These are phyloP conservation scores for Ectemnius continuus DNA, from an alignment of 2,888 invertebrate genomes.

Conservation along the genomic window DNA sequence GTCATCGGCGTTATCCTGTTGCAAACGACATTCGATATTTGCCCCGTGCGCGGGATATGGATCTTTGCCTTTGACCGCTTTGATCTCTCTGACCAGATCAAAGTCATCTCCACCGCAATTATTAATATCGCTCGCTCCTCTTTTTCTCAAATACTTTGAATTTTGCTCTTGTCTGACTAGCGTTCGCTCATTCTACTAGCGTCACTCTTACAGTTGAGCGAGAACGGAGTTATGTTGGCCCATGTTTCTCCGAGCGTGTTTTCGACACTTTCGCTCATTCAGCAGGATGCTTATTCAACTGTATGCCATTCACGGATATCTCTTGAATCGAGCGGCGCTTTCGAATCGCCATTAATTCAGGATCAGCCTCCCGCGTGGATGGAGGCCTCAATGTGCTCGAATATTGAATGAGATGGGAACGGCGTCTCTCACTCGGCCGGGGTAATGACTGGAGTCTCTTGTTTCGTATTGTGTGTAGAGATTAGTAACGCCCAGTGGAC, in stretches of 20 bases:
- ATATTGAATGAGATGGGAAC: conserved; percentile 1
- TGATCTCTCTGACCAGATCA: neutral
- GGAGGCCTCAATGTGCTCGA: neutral
- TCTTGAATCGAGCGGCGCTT: conserved; percentile 2
- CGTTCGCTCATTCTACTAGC: no score
- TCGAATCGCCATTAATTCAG: conserved; percentile 3
- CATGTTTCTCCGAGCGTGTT: neutral
- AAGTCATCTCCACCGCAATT: neutral
- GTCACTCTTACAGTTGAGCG: no score
- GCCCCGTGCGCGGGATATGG: conserved; percentile 9
- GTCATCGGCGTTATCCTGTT: conserved; percentile 9
- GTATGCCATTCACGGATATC: neutral
- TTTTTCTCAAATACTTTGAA: neutral
- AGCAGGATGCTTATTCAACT: neutral
- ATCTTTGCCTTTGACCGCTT: conserved; percentile 11
- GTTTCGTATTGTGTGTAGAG: no score
- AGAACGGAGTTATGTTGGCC: no score
- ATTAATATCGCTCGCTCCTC: no score
- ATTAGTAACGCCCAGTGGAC: no score
- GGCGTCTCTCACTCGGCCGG: no score
- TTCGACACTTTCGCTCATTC: conserved; percentile 8
- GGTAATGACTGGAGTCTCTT: no score
- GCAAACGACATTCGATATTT: conserved; percentile 14
- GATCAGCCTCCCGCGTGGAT: neutral
- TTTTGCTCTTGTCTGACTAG: neutral